Evolutionary conservation across 2,113 vertebrate genomes (phyloP).

Genomic region (Phaetusa simplex): DNA sequence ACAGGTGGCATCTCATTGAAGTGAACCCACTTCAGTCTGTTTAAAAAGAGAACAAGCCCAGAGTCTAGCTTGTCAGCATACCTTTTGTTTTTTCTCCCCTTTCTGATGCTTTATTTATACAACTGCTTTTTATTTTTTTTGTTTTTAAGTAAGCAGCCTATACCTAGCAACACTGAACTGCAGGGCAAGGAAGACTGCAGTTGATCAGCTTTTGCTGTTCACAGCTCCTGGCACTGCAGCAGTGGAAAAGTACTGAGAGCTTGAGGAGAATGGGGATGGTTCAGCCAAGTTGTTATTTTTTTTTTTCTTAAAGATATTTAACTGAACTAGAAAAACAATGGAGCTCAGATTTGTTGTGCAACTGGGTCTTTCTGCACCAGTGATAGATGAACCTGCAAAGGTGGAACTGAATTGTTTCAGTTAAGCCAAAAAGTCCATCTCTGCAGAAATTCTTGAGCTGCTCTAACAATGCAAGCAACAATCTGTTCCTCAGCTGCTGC

Average conservation of each 20-base stretch:
- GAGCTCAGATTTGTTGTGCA: conserved; percentile 32
- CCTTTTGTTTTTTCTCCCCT: background rate
- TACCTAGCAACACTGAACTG: conserved; percentile 16
- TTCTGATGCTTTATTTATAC: background rate
- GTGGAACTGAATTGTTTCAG: background rate
- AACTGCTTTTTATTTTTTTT: background rate
- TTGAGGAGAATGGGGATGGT: conserved; percentile 53
- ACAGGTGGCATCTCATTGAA: background rate
- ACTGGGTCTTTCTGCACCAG: conserved; percentile 42
- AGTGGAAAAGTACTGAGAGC: conserved; percentile 70
- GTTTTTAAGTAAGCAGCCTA: background rate
- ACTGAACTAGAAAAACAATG: conserved; percentile 51
- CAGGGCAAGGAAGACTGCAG: background rate
- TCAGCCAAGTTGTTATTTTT: conserved; percentile 50
- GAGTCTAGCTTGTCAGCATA: background rate
- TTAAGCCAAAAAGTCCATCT: background rate
- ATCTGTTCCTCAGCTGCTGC: background rate
- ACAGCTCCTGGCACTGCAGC: conserved; percentile 21
- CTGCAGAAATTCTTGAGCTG: background rate
- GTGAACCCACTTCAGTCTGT: background rate
- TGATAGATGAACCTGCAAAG: conserved; percentile 13
- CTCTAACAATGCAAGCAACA: background rate
- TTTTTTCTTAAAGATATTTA: conserved; percentile 52
- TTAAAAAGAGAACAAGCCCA: background rate
- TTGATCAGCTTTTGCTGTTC: conserved; percentile 56